Evolutionary conservation across 2,797 vertebrate genomes (phyloP).

Genomic region (Danio jaintianensis): DNA sequence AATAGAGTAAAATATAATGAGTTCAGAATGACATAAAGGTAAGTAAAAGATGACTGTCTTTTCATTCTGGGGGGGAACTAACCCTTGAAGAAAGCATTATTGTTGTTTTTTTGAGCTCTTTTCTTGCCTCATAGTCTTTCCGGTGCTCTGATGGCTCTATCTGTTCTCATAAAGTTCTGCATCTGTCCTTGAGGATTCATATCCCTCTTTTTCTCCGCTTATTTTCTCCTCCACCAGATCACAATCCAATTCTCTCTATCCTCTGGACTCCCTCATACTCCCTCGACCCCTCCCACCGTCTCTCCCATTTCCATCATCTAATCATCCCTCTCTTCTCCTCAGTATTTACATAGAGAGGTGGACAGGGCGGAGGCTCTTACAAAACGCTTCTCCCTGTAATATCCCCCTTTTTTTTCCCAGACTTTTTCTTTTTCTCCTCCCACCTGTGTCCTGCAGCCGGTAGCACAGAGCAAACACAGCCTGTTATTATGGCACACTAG

Average conservation of each 20-base stretch:
- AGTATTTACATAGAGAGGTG: constrained; percentile 75
- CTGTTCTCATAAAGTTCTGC: constrained; percentile 27
- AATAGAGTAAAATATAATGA: too few relatives aligned
- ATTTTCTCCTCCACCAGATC: constrained; percentile 22
- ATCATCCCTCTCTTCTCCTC: constrained; percentile 55
- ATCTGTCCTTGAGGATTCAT: constrained; percentile 38
- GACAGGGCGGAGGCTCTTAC: constrained; percentile 69
- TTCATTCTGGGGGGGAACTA: neutral
- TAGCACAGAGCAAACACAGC: constrained; percentile 76
- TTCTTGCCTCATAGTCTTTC: constrained; percentile 1
- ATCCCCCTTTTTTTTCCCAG: constrained; percentile 63
- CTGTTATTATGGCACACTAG: constrained; percentile 68
- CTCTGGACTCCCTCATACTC: constrained; percentile 63
- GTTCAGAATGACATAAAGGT: too few relatives aligned
- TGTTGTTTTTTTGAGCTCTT: neutral
- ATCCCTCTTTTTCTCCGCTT: neutral
- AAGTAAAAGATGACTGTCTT: neutral
- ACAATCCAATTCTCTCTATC: constrained; percentile 39
- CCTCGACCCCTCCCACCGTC: constrained; percentile 35
- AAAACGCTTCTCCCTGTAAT: constrained; percentile 77
- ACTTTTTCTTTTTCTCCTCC: constrained; percentile 68
- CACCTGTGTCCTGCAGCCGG: constrained; percentile 60
- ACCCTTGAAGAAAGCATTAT: neutral
- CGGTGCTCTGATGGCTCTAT: constrained; percentile 4
- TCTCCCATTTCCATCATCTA: constrained; percentile 46